A percentile compares a stretch with the other conserved stretches of the same genome.
These are phyloP conservation scores for Andrena haemorrhoa DNA, from an alignment of 2,888 invertebrate species.

Conservation along the genomic window DNA sequence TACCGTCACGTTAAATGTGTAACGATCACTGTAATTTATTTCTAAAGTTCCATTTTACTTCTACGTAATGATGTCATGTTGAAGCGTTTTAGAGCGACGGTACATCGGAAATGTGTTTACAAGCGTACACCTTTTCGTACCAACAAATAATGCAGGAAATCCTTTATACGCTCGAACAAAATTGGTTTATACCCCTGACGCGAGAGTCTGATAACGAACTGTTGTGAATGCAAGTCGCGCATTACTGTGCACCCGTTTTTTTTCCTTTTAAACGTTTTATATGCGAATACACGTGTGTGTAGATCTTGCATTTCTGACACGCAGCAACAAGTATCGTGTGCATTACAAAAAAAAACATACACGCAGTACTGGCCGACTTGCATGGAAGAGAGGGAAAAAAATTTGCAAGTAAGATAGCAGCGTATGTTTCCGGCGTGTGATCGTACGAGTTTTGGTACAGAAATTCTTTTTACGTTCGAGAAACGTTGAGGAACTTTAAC, in stretches of 20 bases:
- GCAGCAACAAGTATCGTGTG: slow-evolving; percentile 2
- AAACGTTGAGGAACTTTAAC: slow-evolving; percentile 14
- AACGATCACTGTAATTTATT: slow-evolving; percentile 25
- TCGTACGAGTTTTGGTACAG: slow-evolving; percentile 47
- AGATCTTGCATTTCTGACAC: slow-evolving; percentile 8
- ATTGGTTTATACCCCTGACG: slow-evolving; percentile 64
- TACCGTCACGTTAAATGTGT: slow-evolving; percentile 36
- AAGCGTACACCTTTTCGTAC: slow-evolving; percentile 29
- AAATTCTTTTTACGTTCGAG: slow-evolving; percentile 49
- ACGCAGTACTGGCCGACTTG: slow-evolving; percentile 44
- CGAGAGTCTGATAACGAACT: slow-evolving; percentile 37
- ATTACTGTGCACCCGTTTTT: slow-evolving; percentile 39
- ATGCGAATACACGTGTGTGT: not conserved
- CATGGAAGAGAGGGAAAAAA: slow-evolving; percentile 19
- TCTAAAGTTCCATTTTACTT: slow-evolving; percentile 34
- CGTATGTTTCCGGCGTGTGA: slow-evolving; percentile 44
- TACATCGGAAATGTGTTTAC: slow-evolving; percentile 32
- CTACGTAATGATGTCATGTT: slow-evolving; percentile 2
- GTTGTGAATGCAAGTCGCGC: slow-evolving; percentile 54
- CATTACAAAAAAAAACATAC: slow-evolving; percentile 17
- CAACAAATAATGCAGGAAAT: slow-evolving; percentile 21
- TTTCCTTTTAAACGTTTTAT: slow-evolving; percentile 13
- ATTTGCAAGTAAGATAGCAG: not conserved
- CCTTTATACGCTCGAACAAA: slow-evolving; percentile 41
- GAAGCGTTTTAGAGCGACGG: slow-evolving; percentile 36